Percentiles rank a stretch among this genome's conserved stretches.
Evolutionary conservation across 2,113 vertebrate genomes (phyloP).

Genomic region (Chlorodrepanis virens): DNA sequence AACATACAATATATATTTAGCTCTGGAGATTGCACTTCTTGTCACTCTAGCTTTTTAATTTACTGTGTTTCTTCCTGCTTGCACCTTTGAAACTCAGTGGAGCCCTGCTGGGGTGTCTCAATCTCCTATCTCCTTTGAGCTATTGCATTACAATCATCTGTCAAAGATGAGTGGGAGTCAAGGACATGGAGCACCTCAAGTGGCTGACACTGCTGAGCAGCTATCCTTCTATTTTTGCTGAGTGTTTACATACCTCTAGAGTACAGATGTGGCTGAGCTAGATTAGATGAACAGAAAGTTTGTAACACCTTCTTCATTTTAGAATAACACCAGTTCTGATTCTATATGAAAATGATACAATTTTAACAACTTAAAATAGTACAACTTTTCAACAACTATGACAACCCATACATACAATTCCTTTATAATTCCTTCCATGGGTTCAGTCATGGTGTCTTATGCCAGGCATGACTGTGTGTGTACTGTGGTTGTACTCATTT

Average conservation of each 20-base stretch:
- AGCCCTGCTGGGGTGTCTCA: not conserved
- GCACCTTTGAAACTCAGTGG: not conserved
- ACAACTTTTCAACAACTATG: not conserved
- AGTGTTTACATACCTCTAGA: not conserved
- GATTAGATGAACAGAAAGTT: not conserved
- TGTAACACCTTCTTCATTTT: not conserved
- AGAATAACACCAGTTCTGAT: not conserved
- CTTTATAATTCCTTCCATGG: not conserved
- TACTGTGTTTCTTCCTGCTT: not conserved
- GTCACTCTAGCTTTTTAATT: not conserved
- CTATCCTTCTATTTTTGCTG: constrained; percentile 13
- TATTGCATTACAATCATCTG: not conserved
- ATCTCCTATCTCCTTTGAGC: not conserved
- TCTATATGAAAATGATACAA: not conserved
- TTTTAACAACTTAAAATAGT: not conserved
- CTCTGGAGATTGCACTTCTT: not conserved
- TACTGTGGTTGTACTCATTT: not conserved
- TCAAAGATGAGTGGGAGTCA: not conserved
- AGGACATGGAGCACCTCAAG: constrained; percentile 20
- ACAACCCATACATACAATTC: not conserved
- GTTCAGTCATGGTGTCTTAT: not conserved
- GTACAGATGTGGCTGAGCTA: not conserved
- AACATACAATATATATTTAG: not conserved
- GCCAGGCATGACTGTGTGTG: not conserved
- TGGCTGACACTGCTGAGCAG: not conserved